Evolutionary conservation across 2,797 vertebrate genomes (phyloP), one percentile per base, ranked within the genome.

Genomic region (Leuciscus waleckii): DNA sequence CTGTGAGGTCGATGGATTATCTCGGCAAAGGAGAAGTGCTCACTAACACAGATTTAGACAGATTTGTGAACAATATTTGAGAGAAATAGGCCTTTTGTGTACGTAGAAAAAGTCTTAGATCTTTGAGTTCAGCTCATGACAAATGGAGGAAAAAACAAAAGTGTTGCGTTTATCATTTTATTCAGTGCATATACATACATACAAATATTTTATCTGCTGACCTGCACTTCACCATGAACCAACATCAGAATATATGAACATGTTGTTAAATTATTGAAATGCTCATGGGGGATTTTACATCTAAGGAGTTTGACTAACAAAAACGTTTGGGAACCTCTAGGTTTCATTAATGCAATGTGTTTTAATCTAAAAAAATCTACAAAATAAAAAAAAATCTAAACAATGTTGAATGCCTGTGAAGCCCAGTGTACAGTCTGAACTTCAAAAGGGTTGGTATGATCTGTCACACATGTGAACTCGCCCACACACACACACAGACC

Each of bases 381-480:
- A 29, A 29, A 29, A 29, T 29, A 29, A 11, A 56, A 56, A 19
- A 32, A 32, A 74, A 21, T 61, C 14, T 3, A 29, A 16, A 77
- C 23, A 39, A 58, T 58, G 7, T 39, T n/a, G 3, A n/a, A 35
- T 21, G 35, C 10, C 21, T 58, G 35, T 39, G 35, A 39, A 58
- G 51, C 39, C n/a, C 56, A 41, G 76, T 63, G 21, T 61, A 80
- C 19, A 37, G 43, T 23, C 65, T 37, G 21, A 69, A 32, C 32
- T 70, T 81, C 79, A 70, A 54, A 69, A 81, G 65, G 43, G 21
- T 54, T 37, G 0, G 39, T 13, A 54, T 69, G 46, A 70, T 69
- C 32, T 17, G 32, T 54, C 32, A 51, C 46, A 54, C 46, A 39
- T 81, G 65, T 81, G 41, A 46, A 67, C 11, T 51, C 26, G 29